These are phyloP conservation scores for Macrotrachela quadricornifera DNA, from an alignment of 1,140 invertebrate species.

Conservation along the genomic window DNA sequence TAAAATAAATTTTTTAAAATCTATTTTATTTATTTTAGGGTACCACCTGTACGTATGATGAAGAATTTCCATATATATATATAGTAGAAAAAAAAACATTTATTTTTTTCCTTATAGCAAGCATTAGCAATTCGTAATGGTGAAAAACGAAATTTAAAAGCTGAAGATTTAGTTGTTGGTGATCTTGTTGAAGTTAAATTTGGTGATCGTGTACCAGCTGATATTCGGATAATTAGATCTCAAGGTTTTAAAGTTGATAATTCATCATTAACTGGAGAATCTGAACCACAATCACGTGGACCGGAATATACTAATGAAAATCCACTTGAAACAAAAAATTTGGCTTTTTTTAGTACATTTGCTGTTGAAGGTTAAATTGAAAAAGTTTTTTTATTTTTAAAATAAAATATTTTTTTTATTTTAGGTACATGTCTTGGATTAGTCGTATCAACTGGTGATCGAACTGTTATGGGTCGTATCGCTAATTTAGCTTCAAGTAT, in stretches of 20 bases:
- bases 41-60: too few species aligned
- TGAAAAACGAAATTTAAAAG: slow-evolving; percentile 52
- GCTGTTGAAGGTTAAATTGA: slow-evolving; percentile 34
- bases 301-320: slow-evolving; percentile 42
- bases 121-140: slow-evolving; percentile 81
- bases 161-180: slow-evolving; percentile 50
- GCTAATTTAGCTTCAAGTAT: slow-evolving; percentile 84
- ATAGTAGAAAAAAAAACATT: too few species aligned
- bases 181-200: slow-evolving; percentile 58
- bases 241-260: slow-evolving; percentile 48
- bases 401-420: too few species aligned
- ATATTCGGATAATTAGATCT: slow-evolving; percentile 48
- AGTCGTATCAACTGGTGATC: slow-evolving; percentile 86
- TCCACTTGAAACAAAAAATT: slow-evolving; percentile 45
- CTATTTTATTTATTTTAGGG: neutral
- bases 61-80: too few species aligned
- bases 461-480: slow-evolving; percentile 97
- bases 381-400: too few species aligned
- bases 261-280: slow-evolving; percentile 53
- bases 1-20: neutral
- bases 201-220: slow-evolving; percentile 61
- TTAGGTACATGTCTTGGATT: slow-evolving; percentile 64
- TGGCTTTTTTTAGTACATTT: slow-evolving; percentile 49
- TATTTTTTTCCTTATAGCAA: slow-evolving; percentile 36
- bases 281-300: slow-evolving; percentile 40